Evolutionary conservation across 2,797 vertebrate species (phyloP).

Genomic region (Cyprinodon diabolis): DNA sequence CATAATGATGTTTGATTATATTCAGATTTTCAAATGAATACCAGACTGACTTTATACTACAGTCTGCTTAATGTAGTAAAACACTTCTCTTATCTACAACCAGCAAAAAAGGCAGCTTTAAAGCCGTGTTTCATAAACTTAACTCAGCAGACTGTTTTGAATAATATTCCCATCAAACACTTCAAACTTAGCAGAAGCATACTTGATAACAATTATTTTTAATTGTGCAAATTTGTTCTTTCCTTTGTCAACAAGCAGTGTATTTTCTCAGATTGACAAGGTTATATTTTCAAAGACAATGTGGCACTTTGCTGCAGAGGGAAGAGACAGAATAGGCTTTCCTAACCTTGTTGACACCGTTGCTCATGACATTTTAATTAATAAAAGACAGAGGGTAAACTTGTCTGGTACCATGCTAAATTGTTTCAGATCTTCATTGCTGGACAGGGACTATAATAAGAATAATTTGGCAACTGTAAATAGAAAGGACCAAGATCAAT

Average conservation of each 20-base stretch:
- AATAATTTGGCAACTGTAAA: background rate
- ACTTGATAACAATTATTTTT: background rate
- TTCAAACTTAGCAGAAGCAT: slow-evolving; percentile 19
- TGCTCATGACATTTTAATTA: background rate
- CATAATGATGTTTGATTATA: background rate
- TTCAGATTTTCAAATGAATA: slow-evolving; percentile 2
- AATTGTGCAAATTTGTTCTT: slow-evolving; percentile 11
- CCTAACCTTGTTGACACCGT: slow-evolving; percentile 8
- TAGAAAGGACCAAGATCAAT: background rate
- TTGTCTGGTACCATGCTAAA: too few species aligned
- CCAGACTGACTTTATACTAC: background rate
- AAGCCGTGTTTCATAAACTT: slow-evolving; percentile 3
- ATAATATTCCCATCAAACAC: slow-evolving; percentile 13
- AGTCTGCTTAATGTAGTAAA: background rate
- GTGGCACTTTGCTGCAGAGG: slow-evolving; percentile 20
- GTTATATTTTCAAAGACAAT: slow-evolving; percentile 28
- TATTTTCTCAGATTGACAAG: slow-evolving; percentile 1
- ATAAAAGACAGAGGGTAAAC: too few species aligned
- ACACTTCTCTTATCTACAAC: slow-evolving; percentile 13
- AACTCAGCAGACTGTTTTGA: slow-evolving; percentile 13
- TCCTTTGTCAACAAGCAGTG: slow-evolving; percentile 14
- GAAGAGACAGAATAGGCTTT: slow-evolving; percentile 22
- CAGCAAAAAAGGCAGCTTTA: slow-evolving; percentile 11
- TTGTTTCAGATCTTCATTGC: too few species aligned
- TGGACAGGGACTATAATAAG: too few species aligned